These are phyloP conservation scores for Strix uralensis DNA, from an alignment of 2,113 vertebrate species.

Conservation along the genomic window DNA sequence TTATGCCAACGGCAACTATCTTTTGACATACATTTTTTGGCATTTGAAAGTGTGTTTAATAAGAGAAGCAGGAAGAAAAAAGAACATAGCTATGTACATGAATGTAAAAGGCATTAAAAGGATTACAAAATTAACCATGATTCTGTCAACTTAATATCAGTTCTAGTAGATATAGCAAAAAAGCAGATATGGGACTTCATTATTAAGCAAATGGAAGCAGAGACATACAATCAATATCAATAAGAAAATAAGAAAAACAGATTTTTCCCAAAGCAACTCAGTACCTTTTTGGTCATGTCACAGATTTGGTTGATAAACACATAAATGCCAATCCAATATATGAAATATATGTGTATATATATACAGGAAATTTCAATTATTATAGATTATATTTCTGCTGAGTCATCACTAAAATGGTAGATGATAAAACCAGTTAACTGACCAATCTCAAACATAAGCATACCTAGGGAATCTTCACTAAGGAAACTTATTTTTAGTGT, in stretches of 20 bases:
- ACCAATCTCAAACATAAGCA: not conserved
- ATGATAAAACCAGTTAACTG: not conserved
- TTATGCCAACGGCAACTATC: not conserved
- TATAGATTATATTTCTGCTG: not conserved
- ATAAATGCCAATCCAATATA: not conserved
- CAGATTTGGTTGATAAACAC: not conserved
- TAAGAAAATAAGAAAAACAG: not conserved
- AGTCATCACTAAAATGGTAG: not conserved
- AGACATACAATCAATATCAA: fast-evolving
- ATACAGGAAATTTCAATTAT: not conserved
- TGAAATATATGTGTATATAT: not conserved
- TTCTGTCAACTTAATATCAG: not conserved
- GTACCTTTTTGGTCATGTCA: not conserved
- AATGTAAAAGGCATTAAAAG: not conserved
- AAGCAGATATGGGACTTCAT: not conserved
- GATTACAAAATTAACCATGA: not conserved
- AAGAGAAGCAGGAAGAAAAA: not conserved
- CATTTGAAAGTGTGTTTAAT: not conserved
- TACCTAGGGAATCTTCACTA: not conserved
- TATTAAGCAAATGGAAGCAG: not conserved
- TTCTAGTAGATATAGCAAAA: not conserved
- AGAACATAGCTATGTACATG: not conserved
- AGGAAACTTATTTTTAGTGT: not conserved
- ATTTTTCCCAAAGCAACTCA: not conserved
- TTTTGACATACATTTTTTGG: not conserved